phyloP scores from a whole-genome alignment of 2,113 vertebrate genomes.

The Columbina picui region DNA sequence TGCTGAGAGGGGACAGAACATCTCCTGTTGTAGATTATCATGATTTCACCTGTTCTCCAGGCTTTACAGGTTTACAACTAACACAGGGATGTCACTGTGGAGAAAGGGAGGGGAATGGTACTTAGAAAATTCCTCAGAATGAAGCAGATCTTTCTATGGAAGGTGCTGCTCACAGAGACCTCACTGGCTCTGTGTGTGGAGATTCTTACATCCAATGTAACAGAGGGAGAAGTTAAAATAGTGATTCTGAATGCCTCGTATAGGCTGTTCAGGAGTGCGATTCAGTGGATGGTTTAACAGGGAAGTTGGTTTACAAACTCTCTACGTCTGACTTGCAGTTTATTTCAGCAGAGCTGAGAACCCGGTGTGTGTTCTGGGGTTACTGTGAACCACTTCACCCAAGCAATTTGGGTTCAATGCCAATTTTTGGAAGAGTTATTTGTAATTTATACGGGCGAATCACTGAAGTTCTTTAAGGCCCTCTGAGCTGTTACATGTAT shows the following conservation, averaged over 20 bases:
- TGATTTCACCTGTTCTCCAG: background rate
- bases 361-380: background rate
- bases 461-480: background rate
- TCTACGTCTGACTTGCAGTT: background rate
- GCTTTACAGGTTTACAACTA: background rate
- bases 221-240: background rate
- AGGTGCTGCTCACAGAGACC: background rate
- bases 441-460: background rate
- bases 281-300: background rate
- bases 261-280: background rate
- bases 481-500: background rate
- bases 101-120: background rate
- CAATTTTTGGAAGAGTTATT: background rate
- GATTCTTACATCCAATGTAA: background rate
- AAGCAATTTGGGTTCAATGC: background rate
- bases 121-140: background rate
- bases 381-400: background rate
- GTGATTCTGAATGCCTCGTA: accelerated
- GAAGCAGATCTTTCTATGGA: background rate
- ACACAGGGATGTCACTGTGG: background rate
- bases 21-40: background rate
- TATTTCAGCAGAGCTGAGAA: background rate
- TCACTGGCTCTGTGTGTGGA: accelerated
- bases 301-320: background rate
- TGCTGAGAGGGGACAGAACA: background rate